A percentile compares a stretch with the other conserved stretches of the same genome.
phyloP scores from a whole-genome alignment of 2,113 vertebrate species.

The Pseudopipra pipra region DNA sequence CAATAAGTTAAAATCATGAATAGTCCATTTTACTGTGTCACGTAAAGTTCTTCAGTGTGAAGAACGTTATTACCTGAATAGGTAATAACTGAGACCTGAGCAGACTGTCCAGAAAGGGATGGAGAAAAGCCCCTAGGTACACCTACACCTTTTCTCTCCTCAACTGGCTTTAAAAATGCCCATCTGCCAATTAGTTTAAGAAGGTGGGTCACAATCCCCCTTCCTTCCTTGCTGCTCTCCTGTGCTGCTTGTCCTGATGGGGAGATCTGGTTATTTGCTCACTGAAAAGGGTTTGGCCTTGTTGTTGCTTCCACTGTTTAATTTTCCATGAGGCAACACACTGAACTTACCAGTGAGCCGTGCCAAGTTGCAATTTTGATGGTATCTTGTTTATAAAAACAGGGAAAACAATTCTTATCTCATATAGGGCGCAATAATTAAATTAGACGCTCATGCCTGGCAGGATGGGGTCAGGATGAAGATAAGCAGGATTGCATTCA shows the following conservation, averaged over 20 bases:
- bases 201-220: background rate
- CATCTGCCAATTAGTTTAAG: background rate
- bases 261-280: background rate
- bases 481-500: background rate
- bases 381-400: conserved; percentile 60
- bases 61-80: background rate
- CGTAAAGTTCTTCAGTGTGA: background rate
- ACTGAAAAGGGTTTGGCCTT: conserved; percentile 10
- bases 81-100: background rate
- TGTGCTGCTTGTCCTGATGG: background rate
- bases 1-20: background rate
- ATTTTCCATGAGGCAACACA: conserved; percentile 51
- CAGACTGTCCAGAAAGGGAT: background rate
- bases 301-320: background rate
- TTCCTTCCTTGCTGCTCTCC: background rate
- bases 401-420: conserved; percentile 47
- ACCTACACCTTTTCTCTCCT: background rate
- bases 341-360: conserved; percentile 10
- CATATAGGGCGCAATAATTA: background rate
- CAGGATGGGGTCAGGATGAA: background rate
- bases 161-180: background rate
- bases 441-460: background rate
- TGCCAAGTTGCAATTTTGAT: conserved; percentile 53
- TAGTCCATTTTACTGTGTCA: background rate
- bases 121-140: background rate